Evolutionary conservation across 2,113 vertebrate genomes (phyloP), one percentile per base, ranked within the genome.

Genomic region (Corvus moneduloides): DNA sequence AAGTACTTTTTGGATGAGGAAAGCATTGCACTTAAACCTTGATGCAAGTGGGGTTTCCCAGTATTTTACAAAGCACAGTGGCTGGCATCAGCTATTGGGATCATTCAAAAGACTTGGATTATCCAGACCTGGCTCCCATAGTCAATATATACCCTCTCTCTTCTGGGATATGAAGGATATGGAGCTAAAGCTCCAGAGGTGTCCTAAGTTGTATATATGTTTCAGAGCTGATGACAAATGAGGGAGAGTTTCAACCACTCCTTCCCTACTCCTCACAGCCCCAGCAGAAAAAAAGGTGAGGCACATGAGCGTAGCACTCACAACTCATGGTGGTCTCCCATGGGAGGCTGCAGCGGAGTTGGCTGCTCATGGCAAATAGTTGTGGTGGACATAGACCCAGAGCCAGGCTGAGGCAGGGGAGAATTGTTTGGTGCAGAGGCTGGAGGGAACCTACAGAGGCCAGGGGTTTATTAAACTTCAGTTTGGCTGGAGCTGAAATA

Each of bases 381-480:
- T 22, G 18, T 23, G 7, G 26, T 51, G 58, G 55, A 32, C 4
- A 1, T 5, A 83, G 82, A 68, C 16, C 43, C 3, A 1, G 32
- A 43, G 17, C 32, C 66, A 80, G 72, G 30, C 64, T 59, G 54
- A 69, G 72, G 44, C 44, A 64, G 46, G 41, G 52, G 35, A 64
- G 33, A 56, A 20, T 5, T 11, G 7, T 59, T 49, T 56, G 68
- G 43, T 33, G 30, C 48, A 69, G 59, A 32, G 69, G 43, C 44
- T 87, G 51, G 63, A 77, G 63, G 52, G 58, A 79, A 56, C 71
- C 28, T 54, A 39, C 24, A 54, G 71, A 74, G 62, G 75, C 84
- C 68, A 90, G 73, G 27, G 33, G 68, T 92, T 92, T 91, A 95
- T 94, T 95, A 91, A 95, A 91, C 80, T 86, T 90, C 58, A 55